Conservation (phyloP, 2,113 vertebrate genomes). For the Daboia siamensis region DNA sequence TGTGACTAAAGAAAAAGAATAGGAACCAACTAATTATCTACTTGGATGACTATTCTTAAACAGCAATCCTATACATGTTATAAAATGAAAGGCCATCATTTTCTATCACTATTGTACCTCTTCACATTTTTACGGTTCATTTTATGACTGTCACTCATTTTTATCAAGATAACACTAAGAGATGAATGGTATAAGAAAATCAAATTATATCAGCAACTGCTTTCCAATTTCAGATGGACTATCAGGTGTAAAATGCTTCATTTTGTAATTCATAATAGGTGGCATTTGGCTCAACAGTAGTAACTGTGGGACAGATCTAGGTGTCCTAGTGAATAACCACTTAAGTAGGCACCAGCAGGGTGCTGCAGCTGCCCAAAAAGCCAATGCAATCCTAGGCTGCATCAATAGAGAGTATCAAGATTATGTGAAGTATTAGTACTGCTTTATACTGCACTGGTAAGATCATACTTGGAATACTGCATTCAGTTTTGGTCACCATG, state of each 20-base stretch:
- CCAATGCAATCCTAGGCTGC: too few relatives aligned
- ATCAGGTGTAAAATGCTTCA: neutral
- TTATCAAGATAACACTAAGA: rapidly evolving
- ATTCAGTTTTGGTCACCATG: too few relatives aligned
- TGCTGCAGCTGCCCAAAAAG: neutral
- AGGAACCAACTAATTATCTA: neutral
- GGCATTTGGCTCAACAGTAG: neutral
- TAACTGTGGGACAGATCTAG: neutral
- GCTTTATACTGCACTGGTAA: too few relatives aligned
- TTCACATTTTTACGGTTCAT: neutral
- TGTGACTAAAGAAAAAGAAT: neutral
- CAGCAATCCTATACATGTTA: neutral
- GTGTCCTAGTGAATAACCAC: neutral
- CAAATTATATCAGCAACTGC: constrained; percentile 36
- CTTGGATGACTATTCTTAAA: neutral
- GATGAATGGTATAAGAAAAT: constrained; percentile 30
- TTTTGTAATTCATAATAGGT: neutral
- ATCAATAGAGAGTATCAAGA: too few relatives aligned
- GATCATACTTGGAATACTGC: too few relatives aligned
- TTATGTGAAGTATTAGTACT: too few relatives aligned
- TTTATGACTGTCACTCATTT: neutral
- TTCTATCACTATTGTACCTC: too few relatives aligned
- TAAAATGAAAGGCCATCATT: neutral
- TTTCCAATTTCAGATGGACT: neutral
- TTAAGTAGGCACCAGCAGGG: neutral